Percentiles rank a stretch among this genome's conserved stretches.
These are phyloP conservation scores for Tetanocera ferruginea DNA, from an alignment of 2,888 invertebrate species.

Conservation along the genomic window DNA sequence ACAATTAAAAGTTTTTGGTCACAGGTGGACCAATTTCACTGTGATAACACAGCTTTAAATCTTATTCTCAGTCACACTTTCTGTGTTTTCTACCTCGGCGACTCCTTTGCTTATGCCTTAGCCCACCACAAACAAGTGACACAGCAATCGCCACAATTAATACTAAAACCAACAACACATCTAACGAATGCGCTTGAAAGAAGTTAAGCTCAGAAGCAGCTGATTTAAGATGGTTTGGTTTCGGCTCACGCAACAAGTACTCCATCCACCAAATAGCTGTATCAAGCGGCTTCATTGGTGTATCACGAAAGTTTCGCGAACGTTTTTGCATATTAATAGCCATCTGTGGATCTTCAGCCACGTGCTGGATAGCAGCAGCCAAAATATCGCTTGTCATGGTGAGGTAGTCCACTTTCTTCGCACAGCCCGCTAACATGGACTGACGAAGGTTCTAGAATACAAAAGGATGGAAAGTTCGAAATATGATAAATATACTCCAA, in stretches of 20 bases:
- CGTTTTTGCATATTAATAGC: constrained; percentile 60
- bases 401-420: constrained; percentile 47
- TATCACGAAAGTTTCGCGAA: constrained; percentile 70
- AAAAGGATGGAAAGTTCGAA: no score
- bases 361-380: constrained; percentile 43
- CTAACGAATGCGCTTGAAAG: constrained; percentile 69
- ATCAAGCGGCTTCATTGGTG: constrained; percentile 72
- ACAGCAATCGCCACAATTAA: neutral
- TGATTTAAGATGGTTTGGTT: constrained; percentile 71
- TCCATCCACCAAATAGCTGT: constrained; percentile 76
- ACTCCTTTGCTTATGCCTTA: neutral
- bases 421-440: constrained; percentile 46
- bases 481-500: neutral
- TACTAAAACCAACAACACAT: constrained; percentile 50
- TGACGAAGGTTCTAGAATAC: constrained; percentile 40
- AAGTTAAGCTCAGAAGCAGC: constrained; percentile 69
- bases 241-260: constrained; percentile 72
- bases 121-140: neutral
- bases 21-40: no score
- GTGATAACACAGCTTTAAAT: no score
- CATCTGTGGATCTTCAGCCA: constrained; percentile 45
- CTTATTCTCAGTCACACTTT: neutral
- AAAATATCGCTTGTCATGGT: constrained; percentile 47
- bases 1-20: no score
- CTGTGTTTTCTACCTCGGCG: no score